Evolutionary conservation across 2,888 invertebrate species (phyloP).

Genomic region (Hirtodrosophila duncani): DNA sequence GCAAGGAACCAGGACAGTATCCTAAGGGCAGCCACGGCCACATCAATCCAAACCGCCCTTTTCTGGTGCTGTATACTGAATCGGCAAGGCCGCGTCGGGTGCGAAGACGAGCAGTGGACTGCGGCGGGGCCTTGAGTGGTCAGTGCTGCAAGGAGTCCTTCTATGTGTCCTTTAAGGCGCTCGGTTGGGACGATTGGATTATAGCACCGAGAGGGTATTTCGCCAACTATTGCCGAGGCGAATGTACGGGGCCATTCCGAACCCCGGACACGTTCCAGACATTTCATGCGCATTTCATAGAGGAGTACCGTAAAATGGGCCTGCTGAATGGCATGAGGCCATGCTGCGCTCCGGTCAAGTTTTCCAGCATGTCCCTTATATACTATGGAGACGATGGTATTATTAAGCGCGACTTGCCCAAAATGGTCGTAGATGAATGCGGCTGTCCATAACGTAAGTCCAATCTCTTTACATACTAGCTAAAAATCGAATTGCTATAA

Average conservation of each 20-base stretch:
- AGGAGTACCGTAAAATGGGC: constrained; percentile 90
- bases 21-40: not conserved
- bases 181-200: constrained; percentile 97
- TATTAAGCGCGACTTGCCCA: constrained; percentile 94
- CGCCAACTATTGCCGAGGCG: constrained; percentile 95
- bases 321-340: constrained; percentile 89
- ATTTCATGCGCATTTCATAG: constrained; percentile 94
- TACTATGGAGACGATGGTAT: constrained; percentile 93
- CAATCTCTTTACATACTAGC: too few relatives aligned
- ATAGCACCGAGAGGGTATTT: constrained; percentile 93
- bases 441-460: constrained; percentile 87
- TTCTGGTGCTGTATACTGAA: constrained; percentile 89
- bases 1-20: too few relatives aligned
- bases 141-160: constrained; percentile 94
- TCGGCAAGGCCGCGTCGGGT: constrained; percentile 84
- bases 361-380: constrained; percentile 94
- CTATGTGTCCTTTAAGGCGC: constrained; percentile 93
- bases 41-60: constrained; percentile 85
- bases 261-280: constrained; percentile 90
- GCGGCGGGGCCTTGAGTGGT: constrained; percentile 82
- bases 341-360: constrained; percentile 94
- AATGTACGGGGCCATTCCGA: constrained; percentile 87
- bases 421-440: constrained; percentile 97
- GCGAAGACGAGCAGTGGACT: constrained; percentile 90
- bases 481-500: too few relatives aligned